Conservation (phyloP, 30 jellyfish, hydroid and myxozoan genomes). For the Hydra vulgaris region DNA sequence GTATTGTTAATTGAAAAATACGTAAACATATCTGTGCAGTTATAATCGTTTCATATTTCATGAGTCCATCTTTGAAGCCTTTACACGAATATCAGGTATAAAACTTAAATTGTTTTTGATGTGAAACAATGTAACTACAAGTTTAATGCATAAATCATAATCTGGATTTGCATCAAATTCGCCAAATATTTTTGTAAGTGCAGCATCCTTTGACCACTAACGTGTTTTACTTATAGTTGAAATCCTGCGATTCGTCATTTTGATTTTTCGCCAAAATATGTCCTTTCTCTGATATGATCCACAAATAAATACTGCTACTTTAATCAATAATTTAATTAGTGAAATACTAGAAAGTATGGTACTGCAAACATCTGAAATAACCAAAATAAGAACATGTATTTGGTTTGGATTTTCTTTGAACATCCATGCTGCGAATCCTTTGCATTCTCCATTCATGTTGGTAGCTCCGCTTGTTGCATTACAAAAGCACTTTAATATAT, state of each 20-base stretch:
- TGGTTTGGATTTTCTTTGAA: background rate
- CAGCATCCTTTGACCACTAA: background rate
- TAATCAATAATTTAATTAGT: background rate
- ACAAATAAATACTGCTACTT: background rate
- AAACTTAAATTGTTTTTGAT: background rate
- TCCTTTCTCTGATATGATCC: background rate
- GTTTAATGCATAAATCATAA: background rate
- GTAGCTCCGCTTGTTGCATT: background rate
- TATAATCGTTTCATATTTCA: too few species aligned
- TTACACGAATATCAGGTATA: background rate
- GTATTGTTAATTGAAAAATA: background rate
- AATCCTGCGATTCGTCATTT: background rate
- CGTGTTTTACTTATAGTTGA: background rate
- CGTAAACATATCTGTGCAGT: background rate
- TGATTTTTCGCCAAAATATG: background rate
- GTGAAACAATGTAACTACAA: background rate
- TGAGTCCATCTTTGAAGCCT: background rate
- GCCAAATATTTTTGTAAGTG: background rate
- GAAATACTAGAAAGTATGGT: too few species aligned
- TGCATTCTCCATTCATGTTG: background rate
- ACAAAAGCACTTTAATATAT: background rate
- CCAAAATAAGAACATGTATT: too few species aligned
- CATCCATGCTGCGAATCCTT: background rate
- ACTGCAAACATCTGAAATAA: too few species aligned
- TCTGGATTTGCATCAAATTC: background rate